phyloP scores from a whole-genome alignment of 2,113 vertebrate genomes.

The Nipponia nippon region DNA sequence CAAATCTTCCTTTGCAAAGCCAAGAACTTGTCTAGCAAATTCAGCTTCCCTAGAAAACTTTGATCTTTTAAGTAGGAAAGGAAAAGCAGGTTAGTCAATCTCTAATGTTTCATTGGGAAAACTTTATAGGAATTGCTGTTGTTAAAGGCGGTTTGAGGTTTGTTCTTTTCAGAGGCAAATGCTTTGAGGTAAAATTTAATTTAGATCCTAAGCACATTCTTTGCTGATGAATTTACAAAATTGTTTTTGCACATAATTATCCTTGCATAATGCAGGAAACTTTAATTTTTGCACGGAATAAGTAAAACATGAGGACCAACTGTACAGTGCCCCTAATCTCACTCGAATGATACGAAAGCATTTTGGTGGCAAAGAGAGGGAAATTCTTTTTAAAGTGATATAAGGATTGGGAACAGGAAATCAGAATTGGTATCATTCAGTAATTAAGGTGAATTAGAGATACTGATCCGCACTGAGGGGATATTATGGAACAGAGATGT shows the following conservation, averaged over 20 bases:
- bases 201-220: background rate
- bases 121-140: background rate
- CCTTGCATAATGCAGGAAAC: background rate
- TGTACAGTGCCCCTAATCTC: background rate
- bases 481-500: background rate
- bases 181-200: slow-evolving; percentile 5
- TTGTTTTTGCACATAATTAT: background rate
- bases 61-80: background rate
- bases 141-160: background rate
- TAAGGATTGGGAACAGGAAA: background rate
- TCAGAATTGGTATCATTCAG: background rate
- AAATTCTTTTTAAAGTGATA: background rate
- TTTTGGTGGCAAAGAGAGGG: background rate
- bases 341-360: background rate
- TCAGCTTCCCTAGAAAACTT: background rate
- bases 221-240: background rate
- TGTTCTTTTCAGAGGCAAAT: background rate
- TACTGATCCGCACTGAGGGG: background rate
- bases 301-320: background rate
- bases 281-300: background rate
- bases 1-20: background rate
- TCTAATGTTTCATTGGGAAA: background rate
- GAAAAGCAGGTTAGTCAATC: background rate
- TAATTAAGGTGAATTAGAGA: background rate
- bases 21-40: background rate